Percentiles rank a stretch among this genome's conserved stretches.
Conservation (phyloP, 2,113 vertebrate genomes). For the Sterna hirundo region DNA sequence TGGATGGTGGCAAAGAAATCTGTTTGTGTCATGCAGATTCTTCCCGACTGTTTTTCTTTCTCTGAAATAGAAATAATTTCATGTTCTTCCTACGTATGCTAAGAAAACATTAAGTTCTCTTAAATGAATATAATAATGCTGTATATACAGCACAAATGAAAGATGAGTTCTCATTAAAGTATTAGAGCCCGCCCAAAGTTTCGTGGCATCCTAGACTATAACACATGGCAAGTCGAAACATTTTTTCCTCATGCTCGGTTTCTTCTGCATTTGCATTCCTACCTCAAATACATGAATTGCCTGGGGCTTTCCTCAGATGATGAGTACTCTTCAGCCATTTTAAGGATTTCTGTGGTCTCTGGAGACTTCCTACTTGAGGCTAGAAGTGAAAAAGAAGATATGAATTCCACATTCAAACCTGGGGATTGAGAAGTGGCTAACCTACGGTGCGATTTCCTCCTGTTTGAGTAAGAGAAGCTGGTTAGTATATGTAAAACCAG, state of each 20-base stretch:
- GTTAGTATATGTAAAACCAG: background rate
- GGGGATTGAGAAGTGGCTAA: background rate
- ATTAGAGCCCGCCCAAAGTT: background rate
- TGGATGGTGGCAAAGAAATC: background rate
- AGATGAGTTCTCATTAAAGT: background rate
- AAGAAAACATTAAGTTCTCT: background rate
- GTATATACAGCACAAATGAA: background rate
- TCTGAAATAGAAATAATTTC: background rate
- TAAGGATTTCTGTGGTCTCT: constrained; percentile 29
- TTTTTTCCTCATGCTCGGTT: background rate
- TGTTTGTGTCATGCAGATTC: background rate
- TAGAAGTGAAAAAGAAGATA: constrained; percentile 1
- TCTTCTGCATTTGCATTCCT: background rate
- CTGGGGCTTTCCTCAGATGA: background rate
- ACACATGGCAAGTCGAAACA: background rate
- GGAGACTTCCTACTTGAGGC: background rate
- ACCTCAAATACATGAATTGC: background rate
- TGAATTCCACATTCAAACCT: background rate
- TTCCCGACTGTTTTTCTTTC: background rate
- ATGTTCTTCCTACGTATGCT: background rate
- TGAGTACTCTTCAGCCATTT: constrained; percentile 18
- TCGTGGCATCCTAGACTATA: background rate
- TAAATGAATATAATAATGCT: background rate
- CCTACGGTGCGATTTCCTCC: background rate
- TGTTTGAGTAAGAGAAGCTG: background rate